phyloP scores from a whole-genome alignment of 2,113 vertebrate genomes.

The Jacana jacana region DNA sequence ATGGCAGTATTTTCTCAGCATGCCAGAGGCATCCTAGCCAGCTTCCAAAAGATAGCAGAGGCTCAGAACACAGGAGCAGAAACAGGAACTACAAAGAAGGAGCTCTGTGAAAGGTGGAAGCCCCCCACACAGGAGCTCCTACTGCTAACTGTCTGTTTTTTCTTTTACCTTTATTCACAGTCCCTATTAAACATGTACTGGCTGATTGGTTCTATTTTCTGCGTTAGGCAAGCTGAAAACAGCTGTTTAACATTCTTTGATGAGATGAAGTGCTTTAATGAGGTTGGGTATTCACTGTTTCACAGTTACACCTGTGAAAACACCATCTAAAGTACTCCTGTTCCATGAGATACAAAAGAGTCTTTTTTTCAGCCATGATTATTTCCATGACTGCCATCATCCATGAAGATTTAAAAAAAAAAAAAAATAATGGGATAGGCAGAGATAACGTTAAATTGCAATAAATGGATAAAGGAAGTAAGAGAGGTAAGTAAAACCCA shows the following conservation, averaged over 20 bases:
- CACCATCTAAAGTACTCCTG: not conserved
- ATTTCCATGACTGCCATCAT: not conserved
- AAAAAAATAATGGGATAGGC: not conserved
- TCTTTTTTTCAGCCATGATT: not conserved
- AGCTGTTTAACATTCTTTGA: not conserved
- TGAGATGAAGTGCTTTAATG: not conserved
- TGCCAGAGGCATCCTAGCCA: not conserved
- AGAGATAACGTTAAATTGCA: not conserved
- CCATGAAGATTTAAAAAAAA: not conserved
- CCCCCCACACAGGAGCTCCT: not conserved
- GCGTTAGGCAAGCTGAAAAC: not conserved
- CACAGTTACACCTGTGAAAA: not conserved
- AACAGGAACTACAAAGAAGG: not conserved
- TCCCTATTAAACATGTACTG: not conserved
- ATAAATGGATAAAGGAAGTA: not conserved
- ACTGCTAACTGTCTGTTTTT: not conserved
- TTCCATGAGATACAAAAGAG: not conserved
- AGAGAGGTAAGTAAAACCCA: not conserved
- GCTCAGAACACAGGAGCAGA: not conserved
- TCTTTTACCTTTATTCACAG: not conserved
- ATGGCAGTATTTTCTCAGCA: not conserved
- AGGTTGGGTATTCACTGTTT: not conserved
- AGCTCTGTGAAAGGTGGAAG: not conserved
- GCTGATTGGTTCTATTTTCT: not conserved
- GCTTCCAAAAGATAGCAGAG: not conserved